Percentiles rank a stretch among this genome's conserved stretches.
phyloP scores from a whole-genome alignment of 1,140 invertebrate species.

The Oryzaephilus surinamensis region DNA sequence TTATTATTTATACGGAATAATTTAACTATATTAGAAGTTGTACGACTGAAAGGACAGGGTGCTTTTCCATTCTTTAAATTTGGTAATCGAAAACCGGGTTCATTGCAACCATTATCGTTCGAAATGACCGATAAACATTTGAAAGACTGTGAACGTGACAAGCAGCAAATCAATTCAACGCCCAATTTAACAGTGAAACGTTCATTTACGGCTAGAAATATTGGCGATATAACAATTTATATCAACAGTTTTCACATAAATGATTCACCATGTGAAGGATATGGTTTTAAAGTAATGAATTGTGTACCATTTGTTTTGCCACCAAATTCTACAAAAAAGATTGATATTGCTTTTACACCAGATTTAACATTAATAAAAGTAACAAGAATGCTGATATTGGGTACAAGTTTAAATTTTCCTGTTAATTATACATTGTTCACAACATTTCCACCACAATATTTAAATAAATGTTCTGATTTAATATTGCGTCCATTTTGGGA shows the following conservation, averaged over 20 bases:
- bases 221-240: constrained; percentile 69
- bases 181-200: constrained; percentile 71
- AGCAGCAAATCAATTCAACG: constrained; percentile 28
- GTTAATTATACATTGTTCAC: constrained; percentile 70
- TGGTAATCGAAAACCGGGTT: constrained; percentile 77
- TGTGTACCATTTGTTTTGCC: constrained; percentile 70
- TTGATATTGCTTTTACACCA: constrained; percentile 86
- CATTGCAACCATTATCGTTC: constrained; percentile 61
- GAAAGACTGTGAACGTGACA: constrained; percentile 66
- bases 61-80: constrained; percentile 80
- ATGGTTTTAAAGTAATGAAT: constrained; percentile 63
- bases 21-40: constrained; percentile 79
- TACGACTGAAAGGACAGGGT: constrained; percentile 72
- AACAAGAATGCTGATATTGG: constrained; percentile 48
- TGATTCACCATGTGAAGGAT: constrained; percentile 67
- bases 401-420: constrained; percentile 45
- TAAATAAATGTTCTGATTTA: constrained; percentile 61
- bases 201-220: constrained; percentile 80
- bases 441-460: constrained; percentile 64
- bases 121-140: constrained; percentile 77
- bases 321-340: constrained; percentile 72
- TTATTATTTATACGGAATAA: constrained; percentile 65
- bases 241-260: constrained; percentile 69
- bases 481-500: constrained; percentile 76
- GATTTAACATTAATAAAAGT: constrained; percentile 83